These are phyloP conservation scores for Phoenicopterus ruber DNA, from an alignment of 2,113 vertebrate species.

Conservation along the genomic window DNA sequence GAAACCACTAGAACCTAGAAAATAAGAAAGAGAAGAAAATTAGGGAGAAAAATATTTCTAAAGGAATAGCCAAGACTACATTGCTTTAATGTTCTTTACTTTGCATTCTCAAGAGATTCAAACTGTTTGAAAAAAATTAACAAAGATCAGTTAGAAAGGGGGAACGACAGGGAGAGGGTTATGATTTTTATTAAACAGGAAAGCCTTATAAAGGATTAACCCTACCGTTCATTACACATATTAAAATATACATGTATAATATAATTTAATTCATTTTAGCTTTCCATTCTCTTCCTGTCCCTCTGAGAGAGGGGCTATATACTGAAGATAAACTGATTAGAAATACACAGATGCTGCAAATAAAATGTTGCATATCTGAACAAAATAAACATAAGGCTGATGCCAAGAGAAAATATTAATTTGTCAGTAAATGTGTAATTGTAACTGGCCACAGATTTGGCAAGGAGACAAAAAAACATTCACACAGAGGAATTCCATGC, in stretches of 20 bases:
- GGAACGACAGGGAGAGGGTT: neutral
- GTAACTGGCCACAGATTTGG: conserved; percentile 41
- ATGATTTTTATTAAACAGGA: neutral
- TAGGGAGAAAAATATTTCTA: neutral
- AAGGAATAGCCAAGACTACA: neutral
- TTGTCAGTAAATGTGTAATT: conserved; percentile 58
- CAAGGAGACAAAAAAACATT: conserved; percentile 31
- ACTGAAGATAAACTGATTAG: conserved; percentile 42
- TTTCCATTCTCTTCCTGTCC: neutral
- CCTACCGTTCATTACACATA: neutral
- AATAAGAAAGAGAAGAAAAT: neutral
- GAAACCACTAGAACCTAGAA: neutral
- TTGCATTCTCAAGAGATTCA: neutral
- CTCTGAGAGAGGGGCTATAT: neutral
- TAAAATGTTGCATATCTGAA: conserved; percentile 27
- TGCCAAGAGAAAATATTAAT: conserved; percentile 62
- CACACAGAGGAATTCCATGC: conserved; percentile 10
- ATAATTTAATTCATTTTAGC: neutral
- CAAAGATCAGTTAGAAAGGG: neutral
- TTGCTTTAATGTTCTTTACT: neutral
- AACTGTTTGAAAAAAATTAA: neutral
- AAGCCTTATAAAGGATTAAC: neutral
- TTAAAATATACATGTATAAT: neutral
- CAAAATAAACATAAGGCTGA: conserved; percentile 45
- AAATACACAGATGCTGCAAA: conserved; percentile 55